Base-by-base conservation (phyloP, 2,797 vertebrate genomes). In the Prionace glauca region DNA sequence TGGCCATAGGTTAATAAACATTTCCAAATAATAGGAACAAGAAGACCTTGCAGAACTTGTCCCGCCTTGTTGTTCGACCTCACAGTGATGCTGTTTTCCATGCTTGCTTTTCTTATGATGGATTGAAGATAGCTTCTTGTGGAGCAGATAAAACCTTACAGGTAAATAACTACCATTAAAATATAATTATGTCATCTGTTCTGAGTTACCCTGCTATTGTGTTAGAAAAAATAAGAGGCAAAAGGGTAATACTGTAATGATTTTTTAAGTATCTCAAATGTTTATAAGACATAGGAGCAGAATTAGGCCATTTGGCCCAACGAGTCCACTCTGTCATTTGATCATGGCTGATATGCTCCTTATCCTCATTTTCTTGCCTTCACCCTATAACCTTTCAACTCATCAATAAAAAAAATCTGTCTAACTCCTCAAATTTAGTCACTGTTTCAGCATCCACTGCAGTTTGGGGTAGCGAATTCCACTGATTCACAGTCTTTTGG, bases 41-140 rank as follows among this genome's bases (percentile, higher is more conserved):
- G 96, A 98, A 96, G 92, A 98, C 97, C 67, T 97, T 98, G 96
- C 98, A 98, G 97, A 98, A 97, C 96, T 97, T 98, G 96, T 99
- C 98, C 94, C 98, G 97, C 56, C 97, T 99, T 96, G 98, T 99
- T 96, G 98, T 99, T 96, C 98, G 99, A 95, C 99, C 99, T 8
- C 98, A 99, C 56, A 98, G 98, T 97, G 98, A 98, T 96, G 98
- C 98, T 77, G 97, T 99, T 96, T 98, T 98, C 97, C 98, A 98
- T 11, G 98, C 99, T 91, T 99, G 99, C 97, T 99, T 99, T 97
- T 99, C 99, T 95, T 98, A 98, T 67, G 97, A 99, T 41, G 98
- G 98, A 95, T 96, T 97, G 96, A 99, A 98, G 97, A 98, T 99
- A 81, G 99, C 99, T 96, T 98, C 99, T 41, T 98, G 99, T 97